Percentiles rank a stretch among this genome's conserved stretches.
phyloP scores from a whole-genome alignment of 2,797 vertebrate species.

The Cryptoblepharus egeriae region DNA sequence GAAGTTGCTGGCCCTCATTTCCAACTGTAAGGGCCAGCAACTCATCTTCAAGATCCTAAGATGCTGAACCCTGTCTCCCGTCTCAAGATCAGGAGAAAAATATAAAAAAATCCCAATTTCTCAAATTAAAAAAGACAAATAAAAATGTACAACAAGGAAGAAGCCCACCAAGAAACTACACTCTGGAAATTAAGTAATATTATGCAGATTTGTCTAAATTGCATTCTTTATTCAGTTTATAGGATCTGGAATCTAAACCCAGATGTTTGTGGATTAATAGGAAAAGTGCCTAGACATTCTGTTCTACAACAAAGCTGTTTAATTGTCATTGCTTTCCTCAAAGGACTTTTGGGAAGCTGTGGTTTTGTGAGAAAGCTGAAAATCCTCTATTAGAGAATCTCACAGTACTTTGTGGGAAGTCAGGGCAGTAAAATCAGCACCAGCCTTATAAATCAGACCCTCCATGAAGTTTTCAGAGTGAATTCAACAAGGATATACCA shows the following conservation, averaged over 20 bases:
- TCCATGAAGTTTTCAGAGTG: neutral
- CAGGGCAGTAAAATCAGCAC: neutral
- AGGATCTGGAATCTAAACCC: neutral
- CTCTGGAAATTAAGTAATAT: neutral
- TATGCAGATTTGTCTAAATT: neutral
- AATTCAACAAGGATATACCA: neutral
- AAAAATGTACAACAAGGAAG: neutral
- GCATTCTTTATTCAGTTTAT: neutral
- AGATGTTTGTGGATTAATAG: neutral
- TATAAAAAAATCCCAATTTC: neutral
- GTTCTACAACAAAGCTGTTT: neutral
- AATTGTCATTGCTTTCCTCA: neutral
- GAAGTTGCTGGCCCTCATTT: too few species aligned
- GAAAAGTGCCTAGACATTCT: too few species aligned
- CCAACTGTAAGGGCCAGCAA: neutral
- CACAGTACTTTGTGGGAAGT: neutral
- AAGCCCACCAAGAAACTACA: neutral
- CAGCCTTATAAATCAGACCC: neutral
- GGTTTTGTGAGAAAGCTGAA: conserved; percentile 16
- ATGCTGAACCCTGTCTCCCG: neutral
- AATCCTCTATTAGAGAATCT: neutral
- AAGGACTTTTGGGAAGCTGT: neutral
- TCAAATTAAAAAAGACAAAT: neutral
- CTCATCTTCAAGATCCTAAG: neutral
- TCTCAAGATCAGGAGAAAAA: neutral